phyloP scores from a whole-genome alignment of 1,140 invertebrate genomes.

The Periplaneta americana region DNA sequence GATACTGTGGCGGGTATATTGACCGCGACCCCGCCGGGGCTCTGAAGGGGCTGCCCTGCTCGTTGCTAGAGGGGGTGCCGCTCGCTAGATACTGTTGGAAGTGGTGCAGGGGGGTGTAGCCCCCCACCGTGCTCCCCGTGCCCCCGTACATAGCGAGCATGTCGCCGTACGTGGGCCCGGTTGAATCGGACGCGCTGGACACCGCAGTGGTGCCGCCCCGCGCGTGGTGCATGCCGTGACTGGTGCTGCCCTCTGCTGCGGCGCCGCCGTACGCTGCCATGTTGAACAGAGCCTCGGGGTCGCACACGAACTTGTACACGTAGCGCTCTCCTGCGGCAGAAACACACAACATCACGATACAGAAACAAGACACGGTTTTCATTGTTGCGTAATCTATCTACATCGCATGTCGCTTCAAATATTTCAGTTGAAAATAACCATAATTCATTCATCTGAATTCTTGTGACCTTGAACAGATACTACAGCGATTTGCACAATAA shows the following conservation, averaged over 20 bases:
- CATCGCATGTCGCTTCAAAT: too few species aligned
- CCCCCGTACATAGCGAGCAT: conserved; percentile 8
- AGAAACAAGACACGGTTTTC: too few species aligned
- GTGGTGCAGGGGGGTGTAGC: conserved; percentile 10
- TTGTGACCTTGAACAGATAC: too few species aligned
- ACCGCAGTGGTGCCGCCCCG: not conserved
- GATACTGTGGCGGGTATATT: not conserved
- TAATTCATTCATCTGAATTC: too few species aligned
- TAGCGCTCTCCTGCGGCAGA: conserved; percentile 75
- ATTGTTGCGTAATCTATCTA: too few species aligned
- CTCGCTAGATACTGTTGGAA: conserved; percentile 7
- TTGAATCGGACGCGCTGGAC: not conserved
- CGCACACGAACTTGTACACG: conserved; percentile 94
- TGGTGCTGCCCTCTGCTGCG: conserved; percentile 1
- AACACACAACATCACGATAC: too few species aligned
- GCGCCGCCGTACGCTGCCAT: conserved; percentile 54
- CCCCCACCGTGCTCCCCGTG: not conserved
- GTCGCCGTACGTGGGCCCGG: not conserved
- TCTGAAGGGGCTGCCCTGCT: not conserved
- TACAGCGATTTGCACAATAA: too few species aligned
- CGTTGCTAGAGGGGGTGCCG: not conserved
- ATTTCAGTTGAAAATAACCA: too few species aligned
- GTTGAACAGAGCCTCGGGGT: conserved; percentile 86
- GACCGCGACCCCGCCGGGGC: not conserved
- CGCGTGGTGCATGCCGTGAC: not conserved